Percentiles rank a stretch among this genome's conserved stretches.
Conservation (phyloP, 2,888 invertebrate species). For the Listrodromus nycthemerus region DNA sequence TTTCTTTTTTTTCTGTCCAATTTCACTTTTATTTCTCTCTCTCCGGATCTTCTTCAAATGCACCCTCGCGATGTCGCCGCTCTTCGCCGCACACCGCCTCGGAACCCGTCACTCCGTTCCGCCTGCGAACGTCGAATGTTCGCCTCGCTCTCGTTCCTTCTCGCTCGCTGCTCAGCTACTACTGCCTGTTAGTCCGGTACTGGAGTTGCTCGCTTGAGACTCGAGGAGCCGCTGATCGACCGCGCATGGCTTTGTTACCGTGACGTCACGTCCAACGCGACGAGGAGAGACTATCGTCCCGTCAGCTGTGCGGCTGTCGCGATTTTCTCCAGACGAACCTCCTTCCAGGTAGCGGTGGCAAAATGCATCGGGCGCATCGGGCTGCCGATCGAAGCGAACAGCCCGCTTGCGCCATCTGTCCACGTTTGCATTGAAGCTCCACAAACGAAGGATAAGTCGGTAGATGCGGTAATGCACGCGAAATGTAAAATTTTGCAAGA, state of each 20-base stretch:
- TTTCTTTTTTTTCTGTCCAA: background rate
- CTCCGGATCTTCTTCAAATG: conserved; percentile 27
- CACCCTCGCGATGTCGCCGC: conserved; percentile 14
- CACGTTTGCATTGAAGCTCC: background rate
- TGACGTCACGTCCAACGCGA: conserved; percentile 78
- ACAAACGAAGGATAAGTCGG: background rate
- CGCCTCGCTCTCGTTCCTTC: conserved; percentile 12
- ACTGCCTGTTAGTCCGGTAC: conserved; percentile 63
- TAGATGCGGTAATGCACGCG: background rate
- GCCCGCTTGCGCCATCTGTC: background rate
- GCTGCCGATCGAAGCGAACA: background rate
- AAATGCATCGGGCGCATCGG: background rate
- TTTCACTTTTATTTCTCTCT: conserved; percentile 19
- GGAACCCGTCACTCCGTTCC: conserved; percentile 41
- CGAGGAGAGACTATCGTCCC: conserved; percentile 35
- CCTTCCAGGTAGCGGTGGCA: background rate
- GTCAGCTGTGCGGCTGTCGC: conserved; percentile 78
- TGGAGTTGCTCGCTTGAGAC: conserved; percentile 54
- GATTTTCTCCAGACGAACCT: conserved; percentile 34
- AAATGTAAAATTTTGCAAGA: background rate
- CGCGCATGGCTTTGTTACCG: conserved; percentile 83
- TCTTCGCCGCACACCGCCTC: conserved; percentile 36
- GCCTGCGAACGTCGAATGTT: conserved; percentile 44
- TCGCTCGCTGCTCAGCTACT: conserved; percentile 51
- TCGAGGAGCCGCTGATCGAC: conserved; percentile 72